Percentiles rank a stretch among this genome's conserved stretches.
Evolutionary conservation across 2,113 vertebrate species (phyloP).

Genomic region (Oxyura jamaicensis): DNA sequence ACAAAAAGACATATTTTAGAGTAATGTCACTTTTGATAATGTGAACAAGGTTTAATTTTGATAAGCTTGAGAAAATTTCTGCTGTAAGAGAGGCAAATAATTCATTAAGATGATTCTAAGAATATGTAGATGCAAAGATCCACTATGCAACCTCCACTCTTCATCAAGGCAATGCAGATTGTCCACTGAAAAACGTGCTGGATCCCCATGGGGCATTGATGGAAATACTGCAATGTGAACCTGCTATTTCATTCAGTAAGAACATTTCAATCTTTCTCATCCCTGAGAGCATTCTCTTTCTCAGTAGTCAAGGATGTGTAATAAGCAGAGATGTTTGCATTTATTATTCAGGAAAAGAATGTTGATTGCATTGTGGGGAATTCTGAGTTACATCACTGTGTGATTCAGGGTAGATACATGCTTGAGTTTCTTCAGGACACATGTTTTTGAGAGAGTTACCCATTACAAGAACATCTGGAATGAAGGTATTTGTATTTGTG

Average conservation of each 20-base stretch:
- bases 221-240: neutral
- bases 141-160: neutral
- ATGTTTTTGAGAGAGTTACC: neutral
- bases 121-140: neutral
- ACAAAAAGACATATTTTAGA: neutral
- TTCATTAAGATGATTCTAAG: neutral
- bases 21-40: neutral
- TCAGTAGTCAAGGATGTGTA: slow-evolving; percentile 7
- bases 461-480: neutral
- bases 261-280: neutral
- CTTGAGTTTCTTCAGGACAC: neutral
- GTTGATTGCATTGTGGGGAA: neutral
- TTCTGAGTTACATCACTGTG: neutral
- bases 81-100: neutral
- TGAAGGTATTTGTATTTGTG: neutral
- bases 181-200: neutral
- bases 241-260: neutral
- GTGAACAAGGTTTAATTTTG: neutral
- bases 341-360: slow-evolving; percentile 39
- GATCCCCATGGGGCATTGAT: neutral
- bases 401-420: neutral
- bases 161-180: neutral
- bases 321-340: slow-evolving; percentile 5
- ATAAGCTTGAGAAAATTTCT: neutral
- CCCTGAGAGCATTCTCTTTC: neutral